Base-by-base conservation (phyloP, 2,797 vertebrate species). In the Moxostoma hubbsi region DNA sequence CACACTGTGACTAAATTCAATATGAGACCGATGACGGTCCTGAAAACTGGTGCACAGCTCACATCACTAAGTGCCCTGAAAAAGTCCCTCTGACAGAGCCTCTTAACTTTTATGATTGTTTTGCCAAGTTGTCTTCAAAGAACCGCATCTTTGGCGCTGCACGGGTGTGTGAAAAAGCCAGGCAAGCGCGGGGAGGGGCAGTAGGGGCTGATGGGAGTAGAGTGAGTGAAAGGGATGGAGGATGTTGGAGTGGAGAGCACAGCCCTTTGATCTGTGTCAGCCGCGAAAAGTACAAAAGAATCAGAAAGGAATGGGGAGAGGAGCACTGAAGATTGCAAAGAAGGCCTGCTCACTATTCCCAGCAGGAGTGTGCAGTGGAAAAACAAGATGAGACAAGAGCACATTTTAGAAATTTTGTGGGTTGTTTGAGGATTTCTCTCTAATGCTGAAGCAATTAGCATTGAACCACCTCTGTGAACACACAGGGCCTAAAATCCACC, bases 251-350 rank as follows among this genome's bases (percentile, higher is more conserved):
- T 68, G 88, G 72, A 90, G 85, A 88, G 88, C 87, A 53, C 85
- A 88, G 92, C 85, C 92, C 93, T 94, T 94, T 95, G 92, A 95
- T 95, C 93, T 92, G 77, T 85, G 86, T 88, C 86, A 89, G 87
- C 83, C 87, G 85, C 13, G 57, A 88, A 89, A 84, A 86, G 87
- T 51, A 78, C 86, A 83, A 88, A 88, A 90, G 89, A 90, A 88
- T 62, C 77, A 82, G 36, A 54, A 81, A 79, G 78, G 74, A 73
- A 82, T 71, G 59, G 71, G 73, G 65, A 85, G 74, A 84, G 72
- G 66, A 67, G 61, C 74, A 67, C 79, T 73, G 77, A 88, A 85
- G 81, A 89, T 59, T 83, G 77, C 70, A 83, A 82, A 84, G 75
- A 68, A 77, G 73, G 73, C 81, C 61, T 9, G 24, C 55, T 57